Base-by-base conservation (phyloP, 2,113 vertebrate species). In the Mormyrus lacerda region DNA sequence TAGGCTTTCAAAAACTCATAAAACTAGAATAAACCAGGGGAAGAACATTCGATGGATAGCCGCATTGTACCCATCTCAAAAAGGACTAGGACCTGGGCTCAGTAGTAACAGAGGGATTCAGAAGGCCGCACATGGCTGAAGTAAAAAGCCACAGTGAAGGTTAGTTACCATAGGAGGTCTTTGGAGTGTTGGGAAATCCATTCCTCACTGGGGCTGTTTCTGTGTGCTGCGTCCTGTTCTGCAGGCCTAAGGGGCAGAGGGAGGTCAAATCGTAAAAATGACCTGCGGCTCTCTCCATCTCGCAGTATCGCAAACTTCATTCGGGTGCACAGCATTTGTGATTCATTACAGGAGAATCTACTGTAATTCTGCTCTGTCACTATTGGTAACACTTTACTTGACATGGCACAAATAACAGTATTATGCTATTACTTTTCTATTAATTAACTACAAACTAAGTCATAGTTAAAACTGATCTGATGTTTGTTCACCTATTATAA, bases 151-250 rank as follows among this genome's bases (percentile, higher is more conserved):
- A 48, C 44, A 1, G 24, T 50, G 17, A 39, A 45, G 51, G 13
- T 42, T 13, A 89, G 92, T 95, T 95, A 96, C 95, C 95, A 90
- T 92, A 85, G 92, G 94, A 93, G 89, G 90, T 92, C 89, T 92
- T 93, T 90, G 91, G 47, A 88, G 45, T 82, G 91, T 90, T 89
- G 31, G 58, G 85, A 19, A 86, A 91, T 88, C 31, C 65, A 45
- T 42, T 88, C 86, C 24, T 89, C 42, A 83, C 45, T 86, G 87
- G 24, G 89, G 85, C 1, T 13, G 92, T 85, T 88, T 35, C 55
- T 92, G 88, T 93, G 92, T 90, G 89, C 89, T 91, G 91, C 89
- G 92, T 95, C 90, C 88, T 94, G 92, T 94, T 95, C 89, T 84
- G 91, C n/a, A 73, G 73, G 91, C 92, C 95, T 96, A 90, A 3